A percentile compares a stretch with the other conserved stretches of the same genome.
phyloP scores from a whole-genome alignment of 2,113 vertebrate genomes.

The Pyxicephalus adspersus region DNA sequence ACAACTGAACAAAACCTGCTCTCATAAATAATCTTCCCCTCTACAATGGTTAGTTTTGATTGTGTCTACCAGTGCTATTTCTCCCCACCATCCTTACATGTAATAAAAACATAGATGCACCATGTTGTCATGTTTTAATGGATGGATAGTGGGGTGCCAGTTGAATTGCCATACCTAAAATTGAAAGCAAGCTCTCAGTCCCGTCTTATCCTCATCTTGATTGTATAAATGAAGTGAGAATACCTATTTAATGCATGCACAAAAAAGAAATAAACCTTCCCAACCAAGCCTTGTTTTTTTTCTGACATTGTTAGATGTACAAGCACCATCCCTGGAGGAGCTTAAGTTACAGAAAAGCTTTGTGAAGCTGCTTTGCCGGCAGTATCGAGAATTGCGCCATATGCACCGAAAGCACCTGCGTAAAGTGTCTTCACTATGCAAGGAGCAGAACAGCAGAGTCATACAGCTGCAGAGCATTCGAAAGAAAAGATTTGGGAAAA shows the following conservation, averaged over 20 bases:
- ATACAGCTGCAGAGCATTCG: slow-evolving; percentile 68
- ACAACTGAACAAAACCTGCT: no score
- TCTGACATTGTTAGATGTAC: slow-evolving; percentile 68
- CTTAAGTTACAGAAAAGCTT: slow-evolving; percentile 77
- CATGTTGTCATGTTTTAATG: no score
- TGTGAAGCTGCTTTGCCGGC: slow-evolving; percentile 78
- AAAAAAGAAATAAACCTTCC: no score
- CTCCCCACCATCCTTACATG: no score
- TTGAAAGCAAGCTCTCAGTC: neutral
- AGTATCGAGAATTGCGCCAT: slow-evolving; percentile 82
- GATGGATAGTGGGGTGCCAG: no score
- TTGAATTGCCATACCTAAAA: neutral
- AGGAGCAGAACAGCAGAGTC: slow-evolving; percentile 76
- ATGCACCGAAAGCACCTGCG: slow-evolving; percentile 81
- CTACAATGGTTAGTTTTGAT: no score
- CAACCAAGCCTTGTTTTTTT: neutral
- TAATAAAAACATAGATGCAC: no score
- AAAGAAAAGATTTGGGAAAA: slow-evolving; percentile 65
- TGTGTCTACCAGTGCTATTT: no score
- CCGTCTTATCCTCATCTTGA: neutral
- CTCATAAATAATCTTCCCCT: no score
- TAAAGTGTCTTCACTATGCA: slow-evolving; percentile 76
- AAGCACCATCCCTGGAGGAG: slow-evolving; percentile 72
- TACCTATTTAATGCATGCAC: no score
- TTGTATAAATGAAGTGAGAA: no score